Evolutionary conservation across 1,140 invertebrate genomes (phyloP), one percentile per base, ranked within the genome.

Genomic region (Drosophila paulistorum): DNA sequence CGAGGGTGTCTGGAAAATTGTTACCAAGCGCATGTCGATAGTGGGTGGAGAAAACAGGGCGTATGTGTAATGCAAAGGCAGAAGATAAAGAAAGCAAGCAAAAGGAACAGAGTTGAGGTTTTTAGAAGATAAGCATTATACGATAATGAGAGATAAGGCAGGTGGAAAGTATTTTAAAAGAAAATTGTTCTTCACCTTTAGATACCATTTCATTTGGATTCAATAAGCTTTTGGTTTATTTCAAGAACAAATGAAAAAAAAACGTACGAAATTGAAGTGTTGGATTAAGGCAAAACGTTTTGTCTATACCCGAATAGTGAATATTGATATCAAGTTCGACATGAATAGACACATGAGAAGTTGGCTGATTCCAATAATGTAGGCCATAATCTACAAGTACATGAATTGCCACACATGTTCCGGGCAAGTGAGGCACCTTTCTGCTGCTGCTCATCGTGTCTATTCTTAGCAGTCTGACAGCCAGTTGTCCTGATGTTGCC

Each of bases 391-490:
- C 30, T 59, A n/a, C 17, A 59, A 37, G 57, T 37, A 59, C 33
- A 57, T 33, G n/a, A 60, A 60, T 60, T 35, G 26, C 58, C 30
- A n/a, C 33, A 33, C 58, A 60, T 35, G 58, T 13, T 7, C 58
- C 45, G 60, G 23, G 42, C 35, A 37, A 37, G 35, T 37, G 35
- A 11, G 35, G 35, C 66, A 70, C 73, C 69, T 70, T 9, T 65
- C 65, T 70, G 74, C 37, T 20, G 30, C 72, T 57, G 74, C 45
- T 67, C 61, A 71, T 86, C 63, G 69, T 68, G 61, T 85, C 81
- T 78, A 85, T 85, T 86, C 79, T 79, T 86, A 81, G 78, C 35
- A 37, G 35, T 3, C 35, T 37, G 35, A 10, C 35, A 64, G 63
- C 62, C 66, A 63, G 75, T 65, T 81, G 65, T 55, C 41, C 51